Conservation (phyloP, 1,140 invertebrate species). For the Zelostemma sp. region DNA sequence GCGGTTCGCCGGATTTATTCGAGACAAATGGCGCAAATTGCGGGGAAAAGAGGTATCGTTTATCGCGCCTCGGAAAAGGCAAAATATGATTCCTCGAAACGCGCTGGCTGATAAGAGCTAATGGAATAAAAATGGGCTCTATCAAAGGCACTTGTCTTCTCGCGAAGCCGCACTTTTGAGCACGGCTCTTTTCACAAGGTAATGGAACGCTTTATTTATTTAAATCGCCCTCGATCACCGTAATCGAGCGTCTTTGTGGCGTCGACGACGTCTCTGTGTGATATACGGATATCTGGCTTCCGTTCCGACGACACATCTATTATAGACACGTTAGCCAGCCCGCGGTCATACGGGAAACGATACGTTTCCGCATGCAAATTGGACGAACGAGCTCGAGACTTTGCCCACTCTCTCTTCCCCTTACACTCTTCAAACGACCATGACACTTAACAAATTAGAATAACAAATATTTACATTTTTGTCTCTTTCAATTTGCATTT, state of each 20-base stretch:
- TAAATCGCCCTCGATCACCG: constrained; percentile 38
- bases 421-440: no score
- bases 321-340: constrained; percentile 51
- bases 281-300: constrained; percentile 29
- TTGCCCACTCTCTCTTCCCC: no score
- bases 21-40: no score
- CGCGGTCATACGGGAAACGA: constrained; percentile 49
- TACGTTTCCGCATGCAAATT: constrained; percentile 58
- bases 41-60: no score
- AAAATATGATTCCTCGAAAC: no score
- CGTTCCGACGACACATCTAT: constrained; percentile 53
- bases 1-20: no score
- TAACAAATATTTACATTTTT: no score
- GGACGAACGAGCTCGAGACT: constrained; percentile 32
- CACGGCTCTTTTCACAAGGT: constrained; percentile 26
- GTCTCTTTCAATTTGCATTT: no score
- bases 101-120: no score
- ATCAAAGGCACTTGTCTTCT: constrained; percentile 11
- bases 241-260: constrained; percentile 25
- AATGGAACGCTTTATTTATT: constrained; percentile 53
- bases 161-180: constrained; percentile 27
- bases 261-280: constrained; percentile 33
- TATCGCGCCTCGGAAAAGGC: no score
- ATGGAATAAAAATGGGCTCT: no score
- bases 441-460: no score